Percentiles rank a stretch among this genome's conserved stretches.
phyloP scores from a whole-genome alignment of 2,797 vertebrate species.

The Anisognathus igniventris region DNA sequence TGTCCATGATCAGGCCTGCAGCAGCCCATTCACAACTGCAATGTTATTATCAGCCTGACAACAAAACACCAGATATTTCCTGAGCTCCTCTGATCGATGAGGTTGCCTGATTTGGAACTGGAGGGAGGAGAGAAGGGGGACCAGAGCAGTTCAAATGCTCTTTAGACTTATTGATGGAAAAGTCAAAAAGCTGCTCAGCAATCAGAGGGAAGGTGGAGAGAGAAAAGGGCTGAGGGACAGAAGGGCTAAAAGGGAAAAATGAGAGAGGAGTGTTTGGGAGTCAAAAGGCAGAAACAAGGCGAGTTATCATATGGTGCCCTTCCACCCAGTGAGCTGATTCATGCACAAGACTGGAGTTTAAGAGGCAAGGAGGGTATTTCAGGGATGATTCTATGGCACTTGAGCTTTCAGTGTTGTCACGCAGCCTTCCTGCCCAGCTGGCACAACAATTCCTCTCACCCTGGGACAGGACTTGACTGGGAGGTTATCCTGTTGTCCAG shows the following conservation, averaged over 20 bases:
- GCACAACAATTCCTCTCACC: neutral
- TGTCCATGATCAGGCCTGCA: conserved; percentile 66
- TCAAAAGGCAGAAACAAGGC: neutral
- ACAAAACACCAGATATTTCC: conserved; percentile 68
- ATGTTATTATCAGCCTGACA: conserved; percentile 69
- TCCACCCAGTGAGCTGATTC: neutral
- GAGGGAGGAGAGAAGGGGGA: conserved; percentile 20
- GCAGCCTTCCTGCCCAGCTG: neutral
- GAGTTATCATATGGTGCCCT: neutral
- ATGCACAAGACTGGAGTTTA: neutral
- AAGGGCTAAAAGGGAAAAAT: neutral
- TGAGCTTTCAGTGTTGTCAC: neutral
- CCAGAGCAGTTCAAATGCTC: conserved; percentile 16
- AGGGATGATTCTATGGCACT: neutral
- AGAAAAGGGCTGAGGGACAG: neutral
- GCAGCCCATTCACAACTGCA: conserved; percentile 69
- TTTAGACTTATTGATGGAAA: conserved; percentile 51
- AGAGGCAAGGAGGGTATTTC: neutral
- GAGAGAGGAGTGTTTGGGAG: neutral
- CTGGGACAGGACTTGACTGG: neutral
- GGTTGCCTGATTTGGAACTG: conserved; percentile 45
- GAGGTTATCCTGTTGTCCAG: neutral
- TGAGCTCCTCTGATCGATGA: conserved; percentile 64
- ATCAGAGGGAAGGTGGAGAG: conserved; percentile 10
- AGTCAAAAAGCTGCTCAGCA: conserved; percentile 49